Evolutionary conservation across 2,797 vertebrate species (phyloP), one percentile per base, ranked within the genome.

Genomic region (Platyrinchus mystaceus): DNA sequence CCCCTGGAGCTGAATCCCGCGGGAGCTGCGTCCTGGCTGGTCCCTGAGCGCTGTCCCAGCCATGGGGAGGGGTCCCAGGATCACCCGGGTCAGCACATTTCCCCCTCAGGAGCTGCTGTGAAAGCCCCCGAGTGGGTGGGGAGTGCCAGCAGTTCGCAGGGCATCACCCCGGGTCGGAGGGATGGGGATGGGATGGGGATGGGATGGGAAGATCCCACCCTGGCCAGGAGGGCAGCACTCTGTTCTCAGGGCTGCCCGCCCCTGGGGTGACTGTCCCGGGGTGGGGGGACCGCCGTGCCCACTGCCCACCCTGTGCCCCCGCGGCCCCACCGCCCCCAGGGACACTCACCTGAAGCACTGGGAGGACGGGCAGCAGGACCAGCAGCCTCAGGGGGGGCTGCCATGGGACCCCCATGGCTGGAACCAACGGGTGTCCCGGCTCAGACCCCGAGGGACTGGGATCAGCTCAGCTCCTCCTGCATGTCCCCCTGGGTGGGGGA

Each of bases 261-360:
- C 41, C 30, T 1, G 0, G 10, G 8, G 64, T 12, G 24, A 43
- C 22, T 26, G 56, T 23, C 55, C 41, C 20, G 16, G 55, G 46
- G 62, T n/a, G 34, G 43, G 4, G 32, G 43, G 3, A 9, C 16
- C 2, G 0, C 59, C 11, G 2, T 2, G 10, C 50, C 22, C 18
- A 0, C 30, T 18, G 58, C 39, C 69, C 82, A 1, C 62, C 64
- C 79, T 4, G 22, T 56, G 22, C 80, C 43, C 1, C 43, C 28
- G 0, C 1, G 1, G 7, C 30, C 49, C 80, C 17, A 0, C 9
- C 58, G 28, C 32, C 56, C 73, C 49, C 3, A 1, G n/a, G 37
- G 63, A 21, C 82, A 76, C 95, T 95, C 77, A 96, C 95, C 94
- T 12, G 10, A 2, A 82, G 64, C 23, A 9, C 3, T 2, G 5